Conservation (phyloP, 2,797 vertebrate species). For the Brotula barbata region DNA sequence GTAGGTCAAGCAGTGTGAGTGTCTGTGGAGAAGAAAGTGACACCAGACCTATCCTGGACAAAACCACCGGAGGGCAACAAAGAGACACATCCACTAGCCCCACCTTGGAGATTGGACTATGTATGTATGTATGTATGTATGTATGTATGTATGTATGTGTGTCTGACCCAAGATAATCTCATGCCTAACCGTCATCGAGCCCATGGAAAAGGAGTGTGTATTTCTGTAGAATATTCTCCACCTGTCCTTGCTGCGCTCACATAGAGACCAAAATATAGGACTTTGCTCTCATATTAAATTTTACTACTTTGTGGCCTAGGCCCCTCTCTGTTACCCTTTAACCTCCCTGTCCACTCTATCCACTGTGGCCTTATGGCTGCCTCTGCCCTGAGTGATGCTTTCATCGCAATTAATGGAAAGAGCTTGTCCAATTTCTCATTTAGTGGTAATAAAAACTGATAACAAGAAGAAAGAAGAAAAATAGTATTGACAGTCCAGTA, state of each 20-base stretch:
- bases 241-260: conserved; percentile 57
- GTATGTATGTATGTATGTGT: conserved; percentile 37
- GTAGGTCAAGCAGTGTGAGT: conserved; percentile 18
- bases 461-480: conserved; percentile 31
- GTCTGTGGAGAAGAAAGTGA: conserved; percentile 19
- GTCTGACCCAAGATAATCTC: conserved; percentile 48
- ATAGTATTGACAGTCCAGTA: conserved; percentile 47
- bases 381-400: conserved; percentile 36
- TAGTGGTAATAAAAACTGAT: conserved; percentile 35
- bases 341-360: conserved; percentile 43
- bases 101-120: conserved; percentile 45
- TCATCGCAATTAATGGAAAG: conserved; percentile 31
- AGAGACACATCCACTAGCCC: conserved; percentile 54
- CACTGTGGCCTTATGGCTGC: conserved; percentile 53
- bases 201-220: conserved; percentile 44
- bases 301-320: conserved; percentile 31
- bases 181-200: conserved; percentile 47
- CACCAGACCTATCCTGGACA: conserved; percentile 50
- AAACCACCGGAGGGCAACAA: conserved; percentile 71
- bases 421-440: conserved; percentile 41
- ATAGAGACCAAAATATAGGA: conserved; percentile 54
- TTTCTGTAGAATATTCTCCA: conserved; percentile 52
- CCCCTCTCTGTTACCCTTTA: conserved; percentile 32
- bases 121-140: conserved; percentile 27
- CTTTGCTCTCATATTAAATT: conserved; percentile 52